A percentile compares a stretch with the other conserved stretches of the same genome.
phyloP scores from a whole-genome alignment of 1,140 invertebrate species.

The Danaus melanippus region DNA sequence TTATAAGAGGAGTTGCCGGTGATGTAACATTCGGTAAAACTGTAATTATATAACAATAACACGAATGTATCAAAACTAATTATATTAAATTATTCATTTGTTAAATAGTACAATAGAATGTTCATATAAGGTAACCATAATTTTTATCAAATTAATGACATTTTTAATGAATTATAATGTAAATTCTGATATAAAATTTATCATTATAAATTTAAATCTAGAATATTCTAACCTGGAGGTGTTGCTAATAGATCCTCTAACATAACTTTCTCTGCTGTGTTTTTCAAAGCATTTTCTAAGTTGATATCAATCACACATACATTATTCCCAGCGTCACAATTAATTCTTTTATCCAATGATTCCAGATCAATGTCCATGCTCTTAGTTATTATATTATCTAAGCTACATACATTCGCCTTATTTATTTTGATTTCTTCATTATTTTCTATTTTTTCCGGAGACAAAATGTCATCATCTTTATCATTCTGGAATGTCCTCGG shows the following conservation, averaged over 20 bases:
- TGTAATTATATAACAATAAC: too few species aligned
- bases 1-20: conserved; percentile 47
- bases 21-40: conserved; percentile 19
- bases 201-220: neutral
- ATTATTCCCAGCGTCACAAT: neutral
- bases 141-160: too few species aligned
- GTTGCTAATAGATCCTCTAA: conserved; percentile 43
- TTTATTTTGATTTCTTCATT: conserved; percentile 13
- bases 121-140: too few species aligned
- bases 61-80: too few species aligned
- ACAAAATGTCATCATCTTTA: conserved; percentile 19
- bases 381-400: neutral
- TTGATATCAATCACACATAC: conserved; percentile 48
- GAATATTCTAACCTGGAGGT: conserved; percentile 35
- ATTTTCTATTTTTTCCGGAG: too few species aligned
- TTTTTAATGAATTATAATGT: too few species aligned
- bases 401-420: neutral
- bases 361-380: neutral
- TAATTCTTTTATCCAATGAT: conserved; percentile 7
- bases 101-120: too few species aligned
- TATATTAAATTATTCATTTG: too few species aligned
- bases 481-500: conserved; percentile 34
- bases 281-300: conserved; percentile 44
- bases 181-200: too few species aligned
- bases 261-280: conserved; percentile 34